These are phyloP conservation scores for Tillus elongatus DNA, from an alignment of 2,888 invertebrate genomes.

Conservation along the genomic window DNA sequence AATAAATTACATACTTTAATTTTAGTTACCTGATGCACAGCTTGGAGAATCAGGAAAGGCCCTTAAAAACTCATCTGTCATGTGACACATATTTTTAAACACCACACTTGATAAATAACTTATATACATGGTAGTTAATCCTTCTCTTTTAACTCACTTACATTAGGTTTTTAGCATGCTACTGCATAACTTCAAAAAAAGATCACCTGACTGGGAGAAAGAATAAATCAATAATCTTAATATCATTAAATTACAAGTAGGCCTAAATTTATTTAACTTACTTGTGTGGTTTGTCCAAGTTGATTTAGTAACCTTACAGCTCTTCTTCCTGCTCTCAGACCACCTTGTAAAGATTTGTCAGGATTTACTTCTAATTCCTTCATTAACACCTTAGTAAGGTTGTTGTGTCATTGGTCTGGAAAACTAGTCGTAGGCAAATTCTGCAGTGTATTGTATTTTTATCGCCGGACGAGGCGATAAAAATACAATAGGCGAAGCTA, in stretches of 20 bases:
- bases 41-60: conserved; percentile 72
- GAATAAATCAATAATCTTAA: conserved; percentile 8
- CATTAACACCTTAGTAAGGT: conserved; percentile 76
- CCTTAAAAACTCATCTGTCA: conserved; percentile 60
- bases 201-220: conserved; percentile 60
- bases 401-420: conserved; percentile 64
- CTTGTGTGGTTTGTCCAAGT: conserved; percentile 59
- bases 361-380: conserved; percentile 84
- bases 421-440: no score
- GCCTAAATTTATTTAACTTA: conserved; percentile 17
- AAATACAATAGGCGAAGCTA: no score
- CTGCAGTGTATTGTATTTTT: no score
- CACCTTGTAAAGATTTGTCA: conserved; percentile 84
- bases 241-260: no score
- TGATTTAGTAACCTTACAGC: conserved; percentile 78
- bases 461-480: no score
- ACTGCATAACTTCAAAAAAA: conserved; percentile 73
- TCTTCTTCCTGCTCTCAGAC: conserved; percentile 72
- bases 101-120: conserved; percentile 74
- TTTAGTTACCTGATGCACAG: conserved; percentile 56
- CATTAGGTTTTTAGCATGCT: conserved; percentile 72
- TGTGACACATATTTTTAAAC: conserved; percentile 62
- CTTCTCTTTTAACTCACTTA: conserved; percentile 71
- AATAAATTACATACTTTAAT: no score
- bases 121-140: conserved; percentile 70